Evolutionary conservation across 2,113 vertebrate genomes (phyloP).

Genomic region (Fregata magnificens): DNA sequence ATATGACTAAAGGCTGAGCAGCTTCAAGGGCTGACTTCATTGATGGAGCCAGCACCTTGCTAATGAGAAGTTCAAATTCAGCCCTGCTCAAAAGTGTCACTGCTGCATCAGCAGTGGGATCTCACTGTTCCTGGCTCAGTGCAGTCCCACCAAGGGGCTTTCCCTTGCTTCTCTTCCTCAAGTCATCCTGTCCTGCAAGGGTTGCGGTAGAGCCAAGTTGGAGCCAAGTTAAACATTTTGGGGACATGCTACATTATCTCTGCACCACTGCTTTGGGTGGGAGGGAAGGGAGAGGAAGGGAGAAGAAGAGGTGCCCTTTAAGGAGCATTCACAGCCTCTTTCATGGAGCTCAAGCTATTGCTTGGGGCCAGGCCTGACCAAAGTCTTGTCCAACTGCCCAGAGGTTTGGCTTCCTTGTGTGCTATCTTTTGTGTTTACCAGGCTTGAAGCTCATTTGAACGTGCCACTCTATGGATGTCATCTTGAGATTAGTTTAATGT

Average conservation of each 20-base stretch:
- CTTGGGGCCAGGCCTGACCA: neutral
- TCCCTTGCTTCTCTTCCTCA: neutral
- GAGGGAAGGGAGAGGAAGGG: neutral
- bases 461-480: neutral
- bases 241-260: neutral
- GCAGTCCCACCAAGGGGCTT: neutral
- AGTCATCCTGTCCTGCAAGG: neutral
- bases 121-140: neutral
- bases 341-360: neutral
- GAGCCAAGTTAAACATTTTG: neutral
- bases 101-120: neutral
- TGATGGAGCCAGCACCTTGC: neutral
- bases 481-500: neutral
- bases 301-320: neutral
- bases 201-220: neutral
- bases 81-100: neutral
- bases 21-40: neutral
- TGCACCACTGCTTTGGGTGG: neutral
- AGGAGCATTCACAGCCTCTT: neutral
- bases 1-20: neutral
- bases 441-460: neutral
- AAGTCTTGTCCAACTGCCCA: neutral
- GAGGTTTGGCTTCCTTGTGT: neutral
- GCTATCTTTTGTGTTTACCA: neutral
- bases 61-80: neutral